Evolutionary conservation across 2,888 invertebrate species (phyloP).

Genomic region (Ophioninae sp.): DNA sequence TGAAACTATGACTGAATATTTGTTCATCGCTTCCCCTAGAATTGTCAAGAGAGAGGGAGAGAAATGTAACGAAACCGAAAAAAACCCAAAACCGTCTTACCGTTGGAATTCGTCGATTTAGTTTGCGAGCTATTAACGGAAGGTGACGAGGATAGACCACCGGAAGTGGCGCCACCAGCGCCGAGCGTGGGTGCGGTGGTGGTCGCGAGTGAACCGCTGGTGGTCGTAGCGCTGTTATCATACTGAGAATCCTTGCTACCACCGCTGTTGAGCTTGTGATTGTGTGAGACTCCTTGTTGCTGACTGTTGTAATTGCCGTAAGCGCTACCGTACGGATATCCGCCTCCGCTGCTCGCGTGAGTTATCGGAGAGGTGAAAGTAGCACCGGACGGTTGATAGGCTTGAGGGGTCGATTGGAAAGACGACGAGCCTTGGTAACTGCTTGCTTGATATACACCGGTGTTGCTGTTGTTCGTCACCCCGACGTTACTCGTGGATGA

Average conservation of each 20-base stretch:
- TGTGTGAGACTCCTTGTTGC: slow-evolving; percentile 75
- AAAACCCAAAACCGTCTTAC: slow-evolving; percentile 62
- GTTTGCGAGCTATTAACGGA: slow-evolving; percentile 78
- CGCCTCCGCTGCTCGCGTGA: slow-evolving; percentile 73
- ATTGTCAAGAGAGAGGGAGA: too few species aligned
- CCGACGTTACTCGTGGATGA: slow-evolving; percentile 76
- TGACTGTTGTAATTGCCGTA: slow-evolving; percentile 76
- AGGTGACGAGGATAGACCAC: slow-evolving; percentile 75
- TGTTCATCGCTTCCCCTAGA: too few species aligned
- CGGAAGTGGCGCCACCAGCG: slow-evolving; percentile 41
- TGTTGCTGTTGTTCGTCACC: slow-evolving; percentile 74
- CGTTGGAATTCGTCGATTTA: slow-evolving; percentile 78
- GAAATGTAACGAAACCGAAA: background rate
- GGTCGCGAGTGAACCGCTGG: slow-evolving; percentile 75
- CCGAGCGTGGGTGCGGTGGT: slow-evolving; percentile 75
- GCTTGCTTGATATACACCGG: slow-evolving; percentile 75
- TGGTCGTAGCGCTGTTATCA: slow-evolving; percentile 76
- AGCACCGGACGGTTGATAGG: slow-evolving; percentile 78
- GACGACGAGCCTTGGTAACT: slow-evolving; percentile 78
- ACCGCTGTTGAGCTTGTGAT: slow-evolving; percentile 77
- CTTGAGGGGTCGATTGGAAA: slow-evolving; percentile 77
- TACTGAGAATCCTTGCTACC: slow-evolving; percentile 78
- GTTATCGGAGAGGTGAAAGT: slow-evolving; percentile 78
- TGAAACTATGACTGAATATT: too few species aligned
- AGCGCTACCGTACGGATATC: slow-evolving; percentile 76